Evolutionary conservation across 1,140 invertebrate species (phyloP).

Genomic region (Fopius arisanus): DNA sequence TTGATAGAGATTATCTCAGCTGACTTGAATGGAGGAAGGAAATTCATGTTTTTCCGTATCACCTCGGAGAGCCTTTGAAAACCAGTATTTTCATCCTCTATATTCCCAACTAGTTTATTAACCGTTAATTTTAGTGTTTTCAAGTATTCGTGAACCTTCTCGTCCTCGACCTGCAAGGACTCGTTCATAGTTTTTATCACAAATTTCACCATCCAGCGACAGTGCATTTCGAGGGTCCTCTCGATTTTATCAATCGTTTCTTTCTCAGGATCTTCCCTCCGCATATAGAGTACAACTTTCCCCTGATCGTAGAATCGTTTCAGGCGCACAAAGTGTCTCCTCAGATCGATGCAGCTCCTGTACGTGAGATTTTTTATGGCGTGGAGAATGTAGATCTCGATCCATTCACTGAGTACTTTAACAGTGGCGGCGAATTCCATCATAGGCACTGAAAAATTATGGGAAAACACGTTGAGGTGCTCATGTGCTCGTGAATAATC

Average conservation of each 20-base stretch:
- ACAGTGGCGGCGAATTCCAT: not conserved
- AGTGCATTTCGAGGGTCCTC: constrained; percentile 55
- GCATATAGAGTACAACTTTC: constrained; percentile 33
- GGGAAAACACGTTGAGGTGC: not conserved
- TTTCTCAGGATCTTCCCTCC: not conserved
- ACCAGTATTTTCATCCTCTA: constrained; percentile 43
- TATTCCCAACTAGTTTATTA: constrained; percentile 29
- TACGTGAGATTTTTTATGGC: not conserved
- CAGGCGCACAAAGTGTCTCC: constrained; percentile 56
- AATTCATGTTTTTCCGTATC: constrained; percentile 42
- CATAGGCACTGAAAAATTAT: not conserved
- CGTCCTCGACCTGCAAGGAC: not conserved
- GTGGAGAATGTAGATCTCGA: not conserved
- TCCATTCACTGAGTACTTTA: not conserved
- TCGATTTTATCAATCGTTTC: constrained; percentile 35
- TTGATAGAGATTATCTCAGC: constrained; percentile 36
- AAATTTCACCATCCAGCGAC: constrained; percentile 57
- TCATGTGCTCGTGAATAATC: not conserved
- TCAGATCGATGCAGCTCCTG: constrained; percentile 29
- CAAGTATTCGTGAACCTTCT: too few species aligned
- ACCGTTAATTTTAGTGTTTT: too few species aligned
- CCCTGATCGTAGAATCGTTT: constrained; percentile 59
- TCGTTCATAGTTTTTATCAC: constrained; percentile 34
- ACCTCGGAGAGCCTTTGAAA: constrained; percentile 51
- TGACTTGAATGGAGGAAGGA: constrained; percentile 48